Evolutionary conservation across 2,888 invertebrate genomes (phyloP), one percentile per base, ranked within the genome.

Genomic region (Brachyopa scutellaris): DNA sequence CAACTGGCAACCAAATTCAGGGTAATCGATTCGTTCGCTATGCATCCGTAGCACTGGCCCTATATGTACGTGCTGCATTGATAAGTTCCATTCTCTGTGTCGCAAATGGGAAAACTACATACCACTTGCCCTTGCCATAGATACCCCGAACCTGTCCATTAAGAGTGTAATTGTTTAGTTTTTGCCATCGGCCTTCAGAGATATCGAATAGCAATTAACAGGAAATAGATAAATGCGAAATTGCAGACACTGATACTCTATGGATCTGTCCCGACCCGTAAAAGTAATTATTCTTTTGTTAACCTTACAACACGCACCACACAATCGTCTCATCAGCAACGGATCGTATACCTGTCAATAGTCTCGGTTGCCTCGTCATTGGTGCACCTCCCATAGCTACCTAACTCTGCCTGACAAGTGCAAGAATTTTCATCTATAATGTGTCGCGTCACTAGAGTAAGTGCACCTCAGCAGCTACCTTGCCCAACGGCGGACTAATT

Each of bases 181-280:
- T 73, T 79, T 73, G 55, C 61, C 36, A n/a, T 36, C 45, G 64
- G 36, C 62, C 74, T 76, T 69, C 70, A 33, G 21, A 49, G 47
- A 33, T 77, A 82, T 82, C 61, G 82, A 33, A 72, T 61, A 66
- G 70, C 61, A 77, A 82, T 82, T 82, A 77, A 53, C 38, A 77
- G 72, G 77, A 77, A 82, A 64, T 70, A 72, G 57, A 76, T 74
- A 66, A 66, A 76, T 72, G 77, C 77, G n/a, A 76, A 82, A 82
- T 76, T 59, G 64, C 70, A 57, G 62, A 45, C 53, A 47, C 33
- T 49, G 72, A 62, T 70, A 59, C 74, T 11, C 2, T 42, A n/a
- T 17, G 9, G 11, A 59, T 15, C 47, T 57, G 29, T 26, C 21
- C 69, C 59, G 55, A 21, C 38, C 47, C 23, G 67, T 29, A 57